Evolutionary conservation across 2,113 vertebrate genomes (phyloP).

Genomic region (Coreoperca whiteheadi): DNA sequence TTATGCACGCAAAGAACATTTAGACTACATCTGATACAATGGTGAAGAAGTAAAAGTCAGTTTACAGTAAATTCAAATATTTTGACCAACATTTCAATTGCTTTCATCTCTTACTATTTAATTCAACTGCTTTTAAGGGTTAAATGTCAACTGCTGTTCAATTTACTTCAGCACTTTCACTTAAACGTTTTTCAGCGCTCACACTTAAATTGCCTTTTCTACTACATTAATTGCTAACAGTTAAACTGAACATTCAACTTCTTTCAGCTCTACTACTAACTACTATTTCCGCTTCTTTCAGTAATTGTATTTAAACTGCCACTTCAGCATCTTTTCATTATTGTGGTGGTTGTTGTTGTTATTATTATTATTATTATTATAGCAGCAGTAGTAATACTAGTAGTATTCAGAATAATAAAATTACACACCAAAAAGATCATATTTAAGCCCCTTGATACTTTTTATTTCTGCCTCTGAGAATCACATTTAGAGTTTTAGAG

Average conservation of each 20-base stretch:
- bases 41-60: not conserved
- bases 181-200: not conserved
- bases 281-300: too few relatives aligned
- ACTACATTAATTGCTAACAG: not conserved
- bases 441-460: not conserved
- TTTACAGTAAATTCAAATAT: not conserved
- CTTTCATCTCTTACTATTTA: not conserved
- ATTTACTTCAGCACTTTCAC: not conserved
- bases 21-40: not conserved
- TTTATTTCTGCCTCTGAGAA: not conserved
- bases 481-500: not conserved
- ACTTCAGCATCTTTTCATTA: not conserved
- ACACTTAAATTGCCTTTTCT: not conserved
- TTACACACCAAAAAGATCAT: not conserved
- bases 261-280: not conserved
- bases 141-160: not conserved
- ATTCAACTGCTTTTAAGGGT: not conserved
- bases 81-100: not conserved
- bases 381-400: not conserved
- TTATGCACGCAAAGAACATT: constrained; percentile 20
- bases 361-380: not conserved
- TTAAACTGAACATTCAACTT: not conserved
- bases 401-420: not conserved
- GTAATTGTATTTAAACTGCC: not conserved
- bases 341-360: not conserved